A percentile compares a stretch with the other conserved stretches of the same genome.
These are phyloP conservation scores for Chirona hameri DNA, from an alignment of 2,888 invertebrate species.

Conservation along the genomic window DNA sequence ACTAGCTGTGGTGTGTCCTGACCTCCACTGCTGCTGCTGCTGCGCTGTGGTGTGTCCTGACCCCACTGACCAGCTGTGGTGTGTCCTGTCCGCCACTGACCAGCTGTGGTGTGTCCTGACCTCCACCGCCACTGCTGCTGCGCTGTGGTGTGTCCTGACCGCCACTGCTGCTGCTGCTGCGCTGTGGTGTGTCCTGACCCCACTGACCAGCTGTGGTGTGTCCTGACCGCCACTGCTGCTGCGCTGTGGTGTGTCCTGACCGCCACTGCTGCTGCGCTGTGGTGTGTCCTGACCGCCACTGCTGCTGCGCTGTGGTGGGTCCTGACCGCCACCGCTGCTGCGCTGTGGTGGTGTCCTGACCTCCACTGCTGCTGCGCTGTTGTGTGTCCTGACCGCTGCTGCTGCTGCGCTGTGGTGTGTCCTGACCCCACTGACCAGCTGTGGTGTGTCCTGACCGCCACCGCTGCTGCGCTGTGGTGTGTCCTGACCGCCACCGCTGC, in stretches of 20 bases:
- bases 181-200: no score
- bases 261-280: constrained; percentile 35
- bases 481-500: constrained; percentile 46
- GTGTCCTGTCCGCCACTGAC: constrained; percentile 48
- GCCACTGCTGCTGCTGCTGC: constrained; percentile 49
- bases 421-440: not conserved
- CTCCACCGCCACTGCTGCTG: constrained; percentile 25
- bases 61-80: constrained; percentile 34
- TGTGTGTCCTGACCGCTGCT: no score
- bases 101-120: no score
- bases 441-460: no score
- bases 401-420: constrained; percentile 34
- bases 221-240: constrained; percentile 48
- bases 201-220: constrained; percentile 34
- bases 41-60: no score
- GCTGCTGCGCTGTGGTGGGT: no score
- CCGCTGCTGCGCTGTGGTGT: constrained; percentile 33
- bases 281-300: constrained; percentile 46
- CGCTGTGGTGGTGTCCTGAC: constrained; percentile 34
- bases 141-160: constrained; percentile 33
- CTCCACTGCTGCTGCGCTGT: no score
- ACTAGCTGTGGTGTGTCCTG: constrained; percentile 34
- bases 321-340: no score
- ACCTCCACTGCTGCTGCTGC: not conserved
- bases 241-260: no score